Evolutionary conservation across 2,797 vertebrate species (phyloP).

Genomic region (Myotis findleyi): DNA sequence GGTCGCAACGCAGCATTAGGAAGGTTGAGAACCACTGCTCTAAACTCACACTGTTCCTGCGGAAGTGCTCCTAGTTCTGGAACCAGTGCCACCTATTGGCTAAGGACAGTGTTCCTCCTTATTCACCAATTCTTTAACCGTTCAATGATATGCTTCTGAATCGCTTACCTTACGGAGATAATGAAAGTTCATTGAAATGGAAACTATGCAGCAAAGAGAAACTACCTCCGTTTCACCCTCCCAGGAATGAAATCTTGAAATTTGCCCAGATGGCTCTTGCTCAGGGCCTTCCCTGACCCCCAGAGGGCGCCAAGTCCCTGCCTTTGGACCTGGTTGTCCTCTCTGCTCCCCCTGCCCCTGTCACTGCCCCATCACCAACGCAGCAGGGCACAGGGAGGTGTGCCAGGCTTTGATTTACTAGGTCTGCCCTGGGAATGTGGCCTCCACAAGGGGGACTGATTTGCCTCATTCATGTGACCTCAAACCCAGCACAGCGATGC

Average conservation of each 20-base stretch:
- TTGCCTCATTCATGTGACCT: background rate
- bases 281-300: background rate
- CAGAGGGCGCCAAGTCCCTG: background rate
- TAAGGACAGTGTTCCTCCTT: background rate
- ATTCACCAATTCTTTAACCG: background rate
- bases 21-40: too few relatives aligned
- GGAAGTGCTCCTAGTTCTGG: background rate
- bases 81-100: background rate
- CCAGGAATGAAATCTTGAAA: background rate
- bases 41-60: background rate
- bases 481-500: background rate
- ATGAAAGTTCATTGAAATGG: background rate
- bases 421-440: background rate
- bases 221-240: background rate
- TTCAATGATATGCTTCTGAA: background rate
- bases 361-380: background rate
- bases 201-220: background rate
- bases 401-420: too few relatives aligned
- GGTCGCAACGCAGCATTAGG: too few relatives aligned
- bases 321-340: background rate
- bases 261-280: too few relatives aligned
- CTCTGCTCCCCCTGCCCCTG: too few relatives aligned
- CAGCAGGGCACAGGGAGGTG: fast-evolving
- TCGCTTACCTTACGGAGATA: background rate
- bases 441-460: background rate